These are phyloP conservation scores for Neelides sp. DNA, from an alignment of 1,140 invertebrate genomes.

Conservation along the genomic window DNA sequence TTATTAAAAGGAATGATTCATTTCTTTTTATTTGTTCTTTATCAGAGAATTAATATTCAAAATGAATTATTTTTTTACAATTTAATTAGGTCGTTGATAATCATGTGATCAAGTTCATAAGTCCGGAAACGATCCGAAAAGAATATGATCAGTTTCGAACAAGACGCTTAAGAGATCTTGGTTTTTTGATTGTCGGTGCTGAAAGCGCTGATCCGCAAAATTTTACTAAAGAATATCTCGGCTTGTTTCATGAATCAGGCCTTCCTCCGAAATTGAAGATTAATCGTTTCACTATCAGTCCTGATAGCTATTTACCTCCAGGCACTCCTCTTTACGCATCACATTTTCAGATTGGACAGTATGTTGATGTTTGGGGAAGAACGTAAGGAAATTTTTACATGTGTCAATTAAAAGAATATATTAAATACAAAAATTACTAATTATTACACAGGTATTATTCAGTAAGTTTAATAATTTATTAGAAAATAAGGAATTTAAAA, in stretches of 20 bases:
- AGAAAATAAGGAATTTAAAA: too few species aligned
- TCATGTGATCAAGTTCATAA: conserved; percentile 83
- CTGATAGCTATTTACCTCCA: conserved; percentile 69
- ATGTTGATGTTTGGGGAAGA: conserved; percentile 76
- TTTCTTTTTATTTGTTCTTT: too few species aligned
- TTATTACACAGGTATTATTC: neutral
- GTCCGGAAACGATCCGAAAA: conserved; percentile 56
- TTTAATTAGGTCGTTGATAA: conserved; percentile 71
- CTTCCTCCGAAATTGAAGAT: conserved; percentile 78
- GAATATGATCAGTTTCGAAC: conserved; percentile 39
- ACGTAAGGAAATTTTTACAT: conserved; percentile 54
- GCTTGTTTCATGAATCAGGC: conserved; percentile 69
- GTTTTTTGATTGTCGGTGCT: conserved; percentile 75
- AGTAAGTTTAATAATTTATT: neutral
- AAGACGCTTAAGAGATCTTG: conserved; percentile 39
- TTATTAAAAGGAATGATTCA: neutral
- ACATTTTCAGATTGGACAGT: conserved; percentile 85
- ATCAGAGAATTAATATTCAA: neutral
- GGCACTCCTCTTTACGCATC: conserved; percentile 76
- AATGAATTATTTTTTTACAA: neutral
- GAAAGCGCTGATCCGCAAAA: conserved; percentile 69
- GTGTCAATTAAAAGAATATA: neutral
- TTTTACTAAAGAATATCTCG: conserved; percentile 80
- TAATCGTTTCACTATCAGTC: conserved; percentile 70
- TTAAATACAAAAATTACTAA: neutral